These are phyloP conservation scores for Acleris laterana DNA, from an alignment of 2,888 invertebrate genomes.

Conservation along the genomic window DNA sequence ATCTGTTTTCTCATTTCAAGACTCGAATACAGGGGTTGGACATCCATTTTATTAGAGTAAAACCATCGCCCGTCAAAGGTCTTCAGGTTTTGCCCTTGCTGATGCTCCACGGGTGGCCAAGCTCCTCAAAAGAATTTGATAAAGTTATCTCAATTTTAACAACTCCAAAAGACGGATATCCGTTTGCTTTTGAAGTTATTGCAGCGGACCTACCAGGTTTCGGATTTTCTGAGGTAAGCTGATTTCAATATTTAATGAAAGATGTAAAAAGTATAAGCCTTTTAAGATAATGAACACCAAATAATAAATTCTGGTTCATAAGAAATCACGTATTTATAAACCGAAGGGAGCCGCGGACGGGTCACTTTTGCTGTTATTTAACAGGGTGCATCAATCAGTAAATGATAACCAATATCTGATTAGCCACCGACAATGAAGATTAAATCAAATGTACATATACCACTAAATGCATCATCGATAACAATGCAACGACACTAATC, in stretches of 20 bases:
- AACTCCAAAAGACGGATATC: constrained; percentile 75
- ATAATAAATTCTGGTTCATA: no score
- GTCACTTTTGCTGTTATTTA: no score
- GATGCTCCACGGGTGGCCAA: constrained; percentile 94
- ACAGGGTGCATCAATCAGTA: no score
- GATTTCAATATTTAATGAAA: no score
- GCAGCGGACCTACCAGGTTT: constrained; percentile 88
- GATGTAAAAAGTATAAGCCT: no score
- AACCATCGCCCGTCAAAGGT: constrained; percentile 68
- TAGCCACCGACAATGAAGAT: no score
- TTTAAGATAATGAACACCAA: no score
- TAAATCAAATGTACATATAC: no score
- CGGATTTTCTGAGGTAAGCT: constrained; percentile 86
- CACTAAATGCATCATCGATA: no score
- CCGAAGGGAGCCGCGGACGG: no score
- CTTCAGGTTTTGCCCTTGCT: constrained; percentile 85
- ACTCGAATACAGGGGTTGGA: constrained; percentile 89
- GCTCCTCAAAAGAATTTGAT: constrained; percentile 92
- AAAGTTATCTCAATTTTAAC: constrained; percentile 88
- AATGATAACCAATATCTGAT: no score
- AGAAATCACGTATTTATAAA: no score
- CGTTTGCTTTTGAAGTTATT: constrained; percentile 88
- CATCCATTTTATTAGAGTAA: constrained; percentile 90
- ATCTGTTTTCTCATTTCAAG: constrained; percentile 89
- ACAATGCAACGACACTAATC: not conserved